Conservation (phyloP, 1,140 invertebrate genomes). For the Drosophila cardini region DNA sequence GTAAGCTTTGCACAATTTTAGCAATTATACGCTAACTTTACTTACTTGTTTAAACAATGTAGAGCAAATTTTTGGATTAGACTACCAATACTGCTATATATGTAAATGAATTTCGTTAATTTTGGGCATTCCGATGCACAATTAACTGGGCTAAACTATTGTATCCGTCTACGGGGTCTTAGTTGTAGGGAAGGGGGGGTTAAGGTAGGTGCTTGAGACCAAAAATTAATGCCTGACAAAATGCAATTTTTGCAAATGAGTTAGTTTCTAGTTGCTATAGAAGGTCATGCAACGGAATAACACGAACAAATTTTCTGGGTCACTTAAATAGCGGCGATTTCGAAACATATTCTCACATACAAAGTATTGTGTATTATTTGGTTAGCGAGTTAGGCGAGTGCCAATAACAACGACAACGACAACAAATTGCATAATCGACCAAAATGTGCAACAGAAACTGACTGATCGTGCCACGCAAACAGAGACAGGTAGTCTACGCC, state of each 20-base stretch:
- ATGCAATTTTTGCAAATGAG: constrained; percentile 61
- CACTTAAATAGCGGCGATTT: constrained; percentile 43
- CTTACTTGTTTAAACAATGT: neutral
- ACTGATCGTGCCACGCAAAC: constrained; percentile 28
- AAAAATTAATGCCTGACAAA: constrained; percentile 69
- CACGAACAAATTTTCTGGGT: constrained; percentile 68
- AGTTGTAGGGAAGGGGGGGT: too few species aligned
- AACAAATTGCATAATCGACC: constrained; percentile 55
- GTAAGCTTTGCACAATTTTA: neutral
- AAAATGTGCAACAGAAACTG: constrained; percentile 30
- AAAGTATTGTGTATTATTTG: neutral
- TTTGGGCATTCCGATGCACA: constrained; percentile 32
- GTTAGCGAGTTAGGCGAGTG: constrained; percentile 27
- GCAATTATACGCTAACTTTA: neutral
- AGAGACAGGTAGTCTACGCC: constrained; percentile 8
- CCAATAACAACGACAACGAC: constrained; percentile 17
- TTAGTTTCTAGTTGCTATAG: constrained; percentile 38
- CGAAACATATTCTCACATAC: constrained; percentile 68
- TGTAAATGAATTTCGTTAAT: neutral
- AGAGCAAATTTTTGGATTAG: neutral
- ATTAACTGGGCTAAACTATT: constrained; percentile 6
- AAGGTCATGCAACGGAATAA: constrained; percentile 59
- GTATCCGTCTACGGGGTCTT: neutral
- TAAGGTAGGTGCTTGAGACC: neutral
- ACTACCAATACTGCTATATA: neutral